Conservation (phyloP, 2,888 invertebrate genomes). For the Tipula vernalis region DNA sequence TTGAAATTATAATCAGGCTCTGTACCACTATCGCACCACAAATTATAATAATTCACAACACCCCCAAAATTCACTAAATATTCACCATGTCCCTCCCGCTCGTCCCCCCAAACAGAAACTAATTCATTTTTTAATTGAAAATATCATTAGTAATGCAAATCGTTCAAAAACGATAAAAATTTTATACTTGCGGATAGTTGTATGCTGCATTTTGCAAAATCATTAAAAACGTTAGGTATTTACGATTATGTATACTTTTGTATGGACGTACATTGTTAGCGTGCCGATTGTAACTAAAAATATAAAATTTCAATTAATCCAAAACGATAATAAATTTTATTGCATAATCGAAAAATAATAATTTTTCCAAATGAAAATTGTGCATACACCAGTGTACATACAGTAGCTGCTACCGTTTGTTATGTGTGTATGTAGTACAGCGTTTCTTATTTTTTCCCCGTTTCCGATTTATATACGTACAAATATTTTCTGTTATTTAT, state of each 20-base stretch:
- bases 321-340: constrained; percentile 4
- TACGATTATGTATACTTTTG: not conserved
- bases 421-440: not conserved
- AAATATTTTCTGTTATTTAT: not conserved
- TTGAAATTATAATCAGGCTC: not conserved
- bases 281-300: not conserved
- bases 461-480: not conserved
- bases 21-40: not conserved
- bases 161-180: not conserved
- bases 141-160: not conserved
- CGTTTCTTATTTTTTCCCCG: not conserved
- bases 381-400: not conserved
- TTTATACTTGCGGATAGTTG: not conserved
- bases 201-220: not conserved
- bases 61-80: not conserved
- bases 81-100: not conserved
- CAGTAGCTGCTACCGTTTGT: not conserved
- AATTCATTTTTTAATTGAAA: not conserved
- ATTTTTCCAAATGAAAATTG: not conserved
- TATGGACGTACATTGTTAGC: not conserved
- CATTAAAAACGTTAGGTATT: not conserved
- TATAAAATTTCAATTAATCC: not conserved
- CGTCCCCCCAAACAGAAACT: not conserved
- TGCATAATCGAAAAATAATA: not conserved
- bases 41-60: not conserved